Base-by-base conservation (phyloP, 2,888 invertebrate species). In the Cantharis rufa region DNA sequence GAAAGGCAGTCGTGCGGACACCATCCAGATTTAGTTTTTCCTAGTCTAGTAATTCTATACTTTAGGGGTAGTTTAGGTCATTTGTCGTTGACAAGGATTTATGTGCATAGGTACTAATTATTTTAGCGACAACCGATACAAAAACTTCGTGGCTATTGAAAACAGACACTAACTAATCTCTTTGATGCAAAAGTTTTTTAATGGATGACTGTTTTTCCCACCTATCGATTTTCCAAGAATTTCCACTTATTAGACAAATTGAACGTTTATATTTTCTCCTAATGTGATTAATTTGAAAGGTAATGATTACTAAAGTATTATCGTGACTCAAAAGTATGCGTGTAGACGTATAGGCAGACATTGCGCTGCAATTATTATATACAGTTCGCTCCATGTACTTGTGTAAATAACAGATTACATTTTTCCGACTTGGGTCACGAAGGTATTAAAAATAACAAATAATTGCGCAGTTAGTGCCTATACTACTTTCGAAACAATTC, bases 311-410 rank as follows among this genome's bases (percentile, higher is more conserved):
- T 11, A 27, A 79, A 80, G 73, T 78, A 82, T 81, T 82, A 79
- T 82, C 82, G 82, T 83, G 83, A 80, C 80, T 80, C 71, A 78
- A 78, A 21, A 84, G 69, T 62, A 70, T 87, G 87, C 87, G 87
- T 87, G 87, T 84, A 87, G 87, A 87, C 87, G 84, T 81, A 80
- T 76, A 79, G 87, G 86, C 87, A 86, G 87, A 86, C 86, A 84
- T 32, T 66, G 78, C 69, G 61, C 81, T 79, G 80, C 83, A 82
- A 86, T 86, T 87, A 86, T 87, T 87, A 87, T 85, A 84, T 84
- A 82, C 83, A 84, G 64, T 66, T 66, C 80, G 84, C 84, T 85
- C 84, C 86, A 86, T 83, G 85, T 82, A 83, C 82, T 82, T 82
- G 81, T 82, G 83, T 83, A 84, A 81, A 83, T 83, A 82, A 82